Conservation (phyloP, 1,140 invertebrate species). For the Orius laevigatus region DNA sequence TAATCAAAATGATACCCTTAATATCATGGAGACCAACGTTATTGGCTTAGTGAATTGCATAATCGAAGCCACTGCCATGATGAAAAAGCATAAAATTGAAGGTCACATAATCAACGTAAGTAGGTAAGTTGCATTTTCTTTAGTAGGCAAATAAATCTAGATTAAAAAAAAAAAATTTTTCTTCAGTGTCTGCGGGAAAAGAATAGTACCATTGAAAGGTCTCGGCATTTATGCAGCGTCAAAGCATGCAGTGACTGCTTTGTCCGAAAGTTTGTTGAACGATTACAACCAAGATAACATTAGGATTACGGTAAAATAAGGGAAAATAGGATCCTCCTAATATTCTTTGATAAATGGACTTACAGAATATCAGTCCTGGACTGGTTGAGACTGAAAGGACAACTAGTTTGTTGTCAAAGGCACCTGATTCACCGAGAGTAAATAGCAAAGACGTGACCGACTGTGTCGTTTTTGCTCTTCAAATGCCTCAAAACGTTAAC, state of each 20-base stretch:
- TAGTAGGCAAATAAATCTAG: neutral
- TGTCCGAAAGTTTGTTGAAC: conserved; percentile 37
- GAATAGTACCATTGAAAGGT: conserved; percentile 17
- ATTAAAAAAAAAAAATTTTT: neutral
- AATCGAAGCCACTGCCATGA: conserved; percentile 26
- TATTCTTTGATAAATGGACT: conserved; percentile 32
- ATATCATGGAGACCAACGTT: conserved; percentile 32
- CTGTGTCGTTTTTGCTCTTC: conserved; percentile 31
- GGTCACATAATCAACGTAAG: conserved; percentile 51
- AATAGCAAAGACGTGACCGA: conserved; percentile 32
- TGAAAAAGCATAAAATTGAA: conserved; percentile 28
- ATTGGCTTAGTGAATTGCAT: conserved; percentile 37
- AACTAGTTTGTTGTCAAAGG: neutral
- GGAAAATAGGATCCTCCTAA: too few relatives aligned
- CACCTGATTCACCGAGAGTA: neutral
- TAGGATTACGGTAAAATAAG: conserved; percentile 39
- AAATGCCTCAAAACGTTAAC: conserved; percentile 33
- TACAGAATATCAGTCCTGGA: conserved; percentile 28
- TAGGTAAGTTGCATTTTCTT: conserved; percentile 27
- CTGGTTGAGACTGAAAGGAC: conserved; percentile 25
- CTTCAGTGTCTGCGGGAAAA: conserved; percentile 8
- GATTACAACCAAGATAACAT: conserved; percentile 34
- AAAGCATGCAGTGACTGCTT: conserved; percentile 37
- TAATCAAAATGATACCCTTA: neutral
- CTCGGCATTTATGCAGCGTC: conserved; percentile 38